Evolutionary conservation across 2,888 invertebrate species (phyloP), one percentile per base, ranked within the genome.

Genomic region (Zhuqinia jingwanae): DNA sequence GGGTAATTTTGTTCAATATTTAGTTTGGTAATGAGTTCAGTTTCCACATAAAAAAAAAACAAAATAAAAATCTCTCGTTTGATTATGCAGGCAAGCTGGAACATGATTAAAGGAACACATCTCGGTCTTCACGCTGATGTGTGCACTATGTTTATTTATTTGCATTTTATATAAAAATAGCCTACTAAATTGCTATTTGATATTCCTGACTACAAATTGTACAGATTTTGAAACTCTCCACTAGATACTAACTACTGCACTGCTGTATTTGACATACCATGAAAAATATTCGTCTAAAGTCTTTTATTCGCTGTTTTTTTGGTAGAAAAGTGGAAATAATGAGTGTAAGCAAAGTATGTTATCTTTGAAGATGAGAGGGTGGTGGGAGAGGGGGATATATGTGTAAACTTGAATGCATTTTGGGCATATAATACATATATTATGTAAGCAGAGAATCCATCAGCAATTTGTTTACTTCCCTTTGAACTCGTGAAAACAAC

Each of bases 401-500:
- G n/a, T n/a, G n/a, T n/a, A n/a, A n/a, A n/a, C n/a, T 53, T 56
- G 36, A 56, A 56, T 36, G 58, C n/a, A 60, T 63, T 63, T 50
- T 58, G 47, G n/a, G 56, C 36, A 82, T 65, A 65, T 20, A 25
- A 25, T 56, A 42, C 58, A 77, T 30, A 27, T 75, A 50, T 25
- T 36, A 22, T 63, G 65, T 45, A 17, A 20, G 3, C 10, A 17
- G 65, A 36, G 17, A n/a, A 68, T 73, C 78, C 60, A 63, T 79
- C 36, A 85, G 76, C 76, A 85, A 85, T 80, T 85, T 85, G 85
- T 85, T 85, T 76, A 76, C 76, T 85, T 58, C 73, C 63, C 73
- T 85, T 79, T 85, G 79, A 79, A 58, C 47, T 47, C 50, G 68
- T 79, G 85, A 70, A 78, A 85, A 85, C 85, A 79, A 79, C 77